Base-by-base conservation (phyloP, 2,888 invertebrate species). In the Tenthredo notha region DNA sequence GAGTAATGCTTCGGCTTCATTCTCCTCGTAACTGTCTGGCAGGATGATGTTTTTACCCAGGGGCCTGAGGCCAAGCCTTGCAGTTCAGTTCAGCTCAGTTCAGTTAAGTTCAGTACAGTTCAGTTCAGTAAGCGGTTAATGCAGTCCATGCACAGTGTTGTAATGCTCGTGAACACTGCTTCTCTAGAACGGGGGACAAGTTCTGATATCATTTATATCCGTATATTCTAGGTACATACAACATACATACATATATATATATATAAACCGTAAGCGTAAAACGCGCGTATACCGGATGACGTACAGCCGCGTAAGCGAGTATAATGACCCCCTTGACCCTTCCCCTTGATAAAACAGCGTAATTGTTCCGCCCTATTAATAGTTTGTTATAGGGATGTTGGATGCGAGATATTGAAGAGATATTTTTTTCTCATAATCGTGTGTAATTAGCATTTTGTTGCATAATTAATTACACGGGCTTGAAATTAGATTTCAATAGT, bases 301-400 rank as follows among this genome's bases (percentile, higher is more conserved):
- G 40, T 43, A 72, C 33, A 37, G 10, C 47, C 33, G 74, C 47
- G 47, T 43, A 43, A 77, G 50, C 50, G 21, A 21, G 58, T 61
- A 40, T 80, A 80, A 58, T 61, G 80, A 80, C 80, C 80, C 40
- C 80, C 43, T 74, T 80, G 58, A 58, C 80, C 33, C 80, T 80
- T 61, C n/a, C 58, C 61, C 58, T 80, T 40, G 40, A 9, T 37
- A 37, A n/a, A 50, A 80, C 37, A 58, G 12, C 58, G 37, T 58
- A 80, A 80, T 37, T 80, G 40, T 58, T 80, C 21, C 40, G 80
- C 40, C 61, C 80, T 61, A 61, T 61, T 80, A 61, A 61, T 40
- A 21, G n/a, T 50, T 10, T 43, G 40, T 10, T 43, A 43, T 7
- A 43, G 40, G 40, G 40, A 61, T 61, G 12, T 12, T 61, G n/a